Conservation (phyloP, 2,113 vertebrate species). For the Pristiophorus japonicus region DNA sequence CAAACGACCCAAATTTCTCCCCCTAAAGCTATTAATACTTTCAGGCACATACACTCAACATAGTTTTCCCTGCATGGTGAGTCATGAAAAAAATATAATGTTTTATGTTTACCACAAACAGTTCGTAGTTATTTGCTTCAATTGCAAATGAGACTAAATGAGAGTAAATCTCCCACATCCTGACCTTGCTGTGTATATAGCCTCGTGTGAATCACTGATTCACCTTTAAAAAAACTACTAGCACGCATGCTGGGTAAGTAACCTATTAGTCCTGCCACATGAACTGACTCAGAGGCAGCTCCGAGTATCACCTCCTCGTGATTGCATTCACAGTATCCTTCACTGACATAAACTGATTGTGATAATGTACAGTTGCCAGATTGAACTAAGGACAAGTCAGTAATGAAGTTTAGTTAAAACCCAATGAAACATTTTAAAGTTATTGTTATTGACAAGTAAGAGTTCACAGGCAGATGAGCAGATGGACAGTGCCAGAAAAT, state of each 20-base stretch:
- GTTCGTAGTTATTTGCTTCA: neutral
- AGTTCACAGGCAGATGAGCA: neutral
- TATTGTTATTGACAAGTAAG: conserved; percentile 26
- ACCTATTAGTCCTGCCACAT: neutral
- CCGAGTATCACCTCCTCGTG: neutral
- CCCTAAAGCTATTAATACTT: neutral
- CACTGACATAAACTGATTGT: conserved; percentile 16
- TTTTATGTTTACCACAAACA: neutral
- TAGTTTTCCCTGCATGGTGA: neutral
- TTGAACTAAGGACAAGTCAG: neutral
- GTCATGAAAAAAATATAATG: neutral
- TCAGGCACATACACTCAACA: neutral
- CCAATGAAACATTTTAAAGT: neutral
- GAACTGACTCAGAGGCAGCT: too few relatives aligned
- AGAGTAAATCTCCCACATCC: neutral
- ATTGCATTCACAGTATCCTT: neutral
- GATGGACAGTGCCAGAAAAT: conserved; percentile 13
- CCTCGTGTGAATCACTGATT: neutral
- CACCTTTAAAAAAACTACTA: neutral
- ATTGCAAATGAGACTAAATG: neutral
- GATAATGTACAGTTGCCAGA: neutral
- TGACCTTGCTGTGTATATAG: neutral
- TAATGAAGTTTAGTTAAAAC: neutral
- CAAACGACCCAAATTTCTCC: too few relatives aligned
- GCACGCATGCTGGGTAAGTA: neutral